Base-by-base conservation (phyloP, 2,113 vertebrate species). In the Hystrix brachyura region DNA sequence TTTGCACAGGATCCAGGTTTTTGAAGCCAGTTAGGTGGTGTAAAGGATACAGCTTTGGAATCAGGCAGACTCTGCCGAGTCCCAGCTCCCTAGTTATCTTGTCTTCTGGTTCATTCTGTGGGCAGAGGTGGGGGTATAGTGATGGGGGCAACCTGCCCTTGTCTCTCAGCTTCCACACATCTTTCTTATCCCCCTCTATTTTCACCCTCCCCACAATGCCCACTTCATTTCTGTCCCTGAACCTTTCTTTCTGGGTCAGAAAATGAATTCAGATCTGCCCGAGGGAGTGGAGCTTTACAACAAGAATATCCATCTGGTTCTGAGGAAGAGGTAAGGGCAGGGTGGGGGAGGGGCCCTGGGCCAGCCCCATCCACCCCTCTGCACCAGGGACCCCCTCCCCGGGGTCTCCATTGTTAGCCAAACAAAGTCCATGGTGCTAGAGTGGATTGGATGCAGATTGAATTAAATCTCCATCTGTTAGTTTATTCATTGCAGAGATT, bases 381-480 rank as follows among this genome's bases (percentile, higher is more conserved):
- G 38, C 21, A 62, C 65, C 51, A n/a, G 80, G 72, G 91, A 86
- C 85, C 87, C 53, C 65, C 87, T 84, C 51, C n/a, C 72, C 59
- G 46, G 64, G 88, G 94, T 86, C 85, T 94, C 93, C 87, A 95
- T 94, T 98, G 96, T 98, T 96, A 97, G 83, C 79, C 88, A 96
- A 94, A 95, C 59, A 69, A 97, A 97, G 93, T 96, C 93, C 89
- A 55, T 55, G 17, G 85, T 96, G 67, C 76, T 59, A 21, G 89
- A 80, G 57, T 92, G 90, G 83, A 65, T 94, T 93, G 95, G 80
- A 95, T 97, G 96, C 89, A 97, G 94, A 97, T 87, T 93, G 94
- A 98, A 98, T 97, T 96, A 94, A 96, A 80, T 92, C 90, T 93
- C 96, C 96, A 98, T 98, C 98, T 98, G 98, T 93, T 95, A 96